Evolutionary conservation across 2,797 vertebrate genomes (phyloP), one percentile per base, ranked within the genome.

Genomic region (Vespertilio murinus): DNA sequence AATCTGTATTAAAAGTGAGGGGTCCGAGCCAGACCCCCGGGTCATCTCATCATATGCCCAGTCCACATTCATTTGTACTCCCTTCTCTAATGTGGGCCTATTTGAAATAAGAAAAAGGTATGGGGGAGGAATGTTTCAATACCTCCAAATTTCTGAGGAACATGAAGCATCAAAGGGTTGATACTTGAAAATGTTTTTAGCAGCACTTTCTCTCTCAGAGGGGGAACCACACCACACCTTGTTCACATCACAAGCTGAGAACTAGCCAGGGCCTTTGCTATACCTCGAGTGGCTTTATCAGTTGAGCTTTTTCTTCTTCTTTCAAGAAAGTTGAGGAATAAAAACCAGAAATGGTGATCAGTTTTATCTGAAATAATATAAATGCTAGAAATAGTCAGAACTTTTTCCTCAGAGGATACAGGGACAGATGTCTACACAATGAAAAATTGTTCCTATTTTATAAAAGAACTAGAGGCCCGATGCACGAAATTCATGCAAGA

Each of bases 1-100:
- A 97, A 96, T 98, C 98, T 98, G 98, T 98, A 97, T 98, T 98
- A 98, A 98, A 98, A 98, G 97, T 54, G 20, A 54, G 98, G 98
- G 98, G 98, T 98, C 98, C 97, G 98, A 98, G 98, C 98, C 98
- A 98, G 98, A 96, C 95, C 97, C 96, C 93, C 45, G 83, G 92
- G 96, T 97, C 96, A 97, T 97, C 95, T 96, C 92, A 86, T 92
- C 93, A 94, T 95, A 84, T 95, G 95, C 97, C 96, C 93, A 97
- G 96, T 97, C 97, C 96, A 93, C 93, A 25, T 77, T 93, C 93
- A 90, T 77, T 92, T 74, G 91, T 56, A 74, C 84, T 96, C 91
- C 94, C 94, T 96, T 95, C 96, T 97, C 97, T 89, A 93, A 96
- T 75, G 86, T 97, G 97, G 97, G 97, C 97, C 97, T 97, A 89